Evolutionary conservation across 2,113 vertebrate species (phyloP).

Genomic region (Ammodytes marinus): DNA sequence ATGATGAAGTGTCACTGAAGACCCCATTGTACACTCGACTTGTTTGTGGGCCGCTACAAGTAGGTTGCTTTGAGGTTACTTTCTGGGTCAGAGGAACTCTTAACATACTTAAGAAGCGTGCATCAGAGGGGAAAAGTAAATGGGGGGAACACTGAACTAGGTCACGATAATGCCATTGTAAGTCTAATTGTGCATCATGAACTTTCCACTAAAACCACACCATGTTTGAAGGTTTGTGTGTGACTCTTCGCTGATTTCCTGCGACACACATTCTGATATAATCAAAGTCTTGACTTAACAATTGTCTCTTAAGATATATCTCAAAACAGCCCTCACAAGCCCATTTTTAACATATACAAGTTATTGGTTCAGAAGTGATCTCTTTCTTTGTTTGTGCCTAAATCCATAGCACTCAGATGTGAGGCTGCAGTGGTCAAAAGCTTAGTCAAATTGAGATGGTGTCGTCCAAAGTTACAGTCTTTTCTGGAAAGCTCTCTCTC

Average conservation of each 20-base stretch:
- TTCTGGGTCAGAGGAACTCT: slow-evolving; percentile 80
- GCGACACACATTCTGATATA: background rate
- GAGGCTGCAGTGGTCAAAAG: background rate
- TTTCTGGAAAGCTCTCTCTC: too few species aligned
- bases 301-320: background rate
- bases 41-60: slow-evolving; percentile 27
- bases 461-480: background rate
- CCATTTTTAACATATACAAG: background rate
- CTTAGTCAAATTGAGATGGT: background rate
- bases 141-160: slow-evolving; percentile 56
- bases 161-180: slow-evolving; percentile 56
- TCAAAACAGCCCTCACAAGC: background rate
- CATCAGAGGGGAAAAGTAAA: slow-evolving; percentile 37
- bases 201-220: slow-evolving; percentile 64
- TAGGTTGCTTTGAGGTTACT: slow-evolving; percentile 57
- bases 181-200: slow-evolving; percentile 10
- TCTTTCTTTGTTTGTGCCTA: background rate
- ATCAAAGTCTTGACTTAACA: background rate
- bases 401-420: background rate
- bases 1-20: slow-evolving; percentile 5
- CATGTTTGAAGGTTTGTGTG: background rate
- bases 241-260: background rate
- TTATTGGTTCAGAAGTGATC: background rate
- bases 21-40: background rate
- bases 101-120: slow-evolving; percentile 22